Percentiles rank a stretch among this genome's conserved stretches.
Evolutionary conservation across 2,113 vertebrate genomes (phyloP).

Genomic region (Scopus umbretta): DNA sequence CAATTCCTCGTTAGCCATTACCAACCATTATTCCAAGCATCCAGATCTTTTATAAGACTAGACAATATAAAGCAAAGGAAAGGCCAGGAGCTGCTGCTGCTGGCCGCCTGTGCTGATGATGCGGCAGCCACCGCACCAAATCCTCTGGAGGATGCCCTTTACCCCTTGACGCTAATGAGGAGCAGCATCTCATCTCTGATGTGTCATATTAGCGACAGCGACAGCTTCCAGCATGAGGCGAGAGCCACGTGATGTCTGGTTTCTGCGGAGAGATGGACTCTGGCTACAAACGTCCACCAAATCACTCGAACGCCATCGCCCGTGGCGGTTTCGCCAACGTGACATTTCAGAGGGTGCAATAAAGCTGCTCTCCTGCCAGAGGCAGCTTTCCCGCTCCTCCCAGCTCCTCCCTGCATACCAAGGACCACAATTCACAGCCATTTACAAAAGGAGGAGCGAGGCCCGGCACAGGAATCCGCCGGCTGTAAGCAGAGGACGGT

Average conservation of each 20-base stretch:
- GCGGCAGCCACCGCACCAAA: not conserved
- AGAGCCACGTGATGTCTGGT: slow-evolving; percentile 50
- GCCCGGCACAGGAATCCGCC: not conserved
- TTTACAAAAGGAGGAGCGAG: not conserved
- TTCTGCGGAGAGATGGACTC: not conserved
- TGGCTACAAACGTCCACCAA: not conserved
- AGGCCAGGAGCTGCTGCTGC: not conserved
- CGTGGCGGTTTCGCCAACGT: rapidly evolving
- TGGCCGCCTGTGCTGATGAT: not conserved
- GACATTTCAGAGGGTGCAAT: not conserved
- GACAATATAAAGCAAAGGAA: not conserved
- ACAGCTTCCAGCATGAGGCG: not conserved
- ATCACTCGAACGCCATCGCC: not conserved
- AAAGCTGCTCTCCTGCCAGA: not conserved
- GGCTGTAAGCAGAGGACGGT: not conserved
- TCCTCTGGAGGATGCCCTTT: not conserved
- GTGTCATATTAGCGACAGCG: not conserved
- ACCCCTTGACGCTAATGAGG: slow-evolving; percentile 14
- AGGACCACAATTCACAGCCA: not conserved
- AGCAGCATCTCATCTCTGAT: not conserved
- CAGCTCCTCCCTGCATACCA: not conserved
- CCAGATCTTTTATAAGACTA: not conserved
- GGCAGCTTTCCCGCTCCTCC: not conserved
- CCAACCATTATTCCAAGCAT: not conserved
- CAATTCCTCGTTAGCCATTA: not conserved